Conservation (phyloP, 2,888 invertebrate genomes). For the Eremobia ochroleuca region DNA sequence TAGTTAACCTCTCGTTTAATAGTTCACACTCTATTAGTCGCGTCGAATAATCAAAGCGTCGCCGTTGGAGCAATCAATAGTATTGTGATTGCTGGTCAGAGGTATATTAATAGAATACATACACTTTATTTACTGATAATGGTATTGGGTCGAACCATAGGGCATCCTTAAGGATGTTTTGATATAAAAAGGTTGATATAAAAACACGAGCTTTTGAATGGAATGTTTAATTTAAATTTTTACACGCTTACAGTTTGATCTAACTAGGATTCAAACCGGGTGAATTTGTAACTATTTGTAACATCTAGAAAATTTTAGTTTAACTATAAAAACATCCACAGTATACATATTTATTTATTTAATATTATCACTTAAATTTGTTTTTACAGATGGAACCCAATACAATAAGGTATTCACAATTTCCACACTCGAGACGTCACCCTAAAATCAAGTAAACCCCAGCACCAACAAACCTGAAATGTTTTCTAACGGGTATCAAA, state of each 20-base stretch:
- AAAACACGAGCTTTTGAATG: neutral
- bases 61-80: neutral
- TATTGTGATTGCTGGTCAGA: neutral
- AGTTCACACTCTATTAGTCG: neutral
- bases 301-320: neutral
- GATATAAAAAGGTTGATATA: neutral
- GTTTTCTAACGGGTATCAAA: neutral
- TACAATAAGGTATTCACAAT: no score
- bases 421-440: no score
- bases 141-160: neutral
- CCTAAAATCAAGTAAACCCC: no score
- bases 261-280: neutral
- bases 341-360: neutral
- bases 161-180: neutral
- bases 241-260: neutral
- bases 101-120: neutral
- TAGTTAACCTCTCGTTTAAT: neutral
- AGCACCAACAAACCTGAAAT: no score
- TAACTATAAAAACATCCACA: neutral
- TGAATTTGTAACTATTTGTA: neutral
- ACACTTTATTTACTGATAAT: neutral
- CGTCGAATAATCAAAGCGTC: slow-evolving; percentile 6
- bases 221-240: neutral
- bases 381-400: no score
- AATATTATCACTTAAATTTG: no score